These are phyloP conservation scores for Heteropelma amictum DNA, from an alignment of 2,888 invertebrate genomes.

Conservation along the genomic window DNA sequence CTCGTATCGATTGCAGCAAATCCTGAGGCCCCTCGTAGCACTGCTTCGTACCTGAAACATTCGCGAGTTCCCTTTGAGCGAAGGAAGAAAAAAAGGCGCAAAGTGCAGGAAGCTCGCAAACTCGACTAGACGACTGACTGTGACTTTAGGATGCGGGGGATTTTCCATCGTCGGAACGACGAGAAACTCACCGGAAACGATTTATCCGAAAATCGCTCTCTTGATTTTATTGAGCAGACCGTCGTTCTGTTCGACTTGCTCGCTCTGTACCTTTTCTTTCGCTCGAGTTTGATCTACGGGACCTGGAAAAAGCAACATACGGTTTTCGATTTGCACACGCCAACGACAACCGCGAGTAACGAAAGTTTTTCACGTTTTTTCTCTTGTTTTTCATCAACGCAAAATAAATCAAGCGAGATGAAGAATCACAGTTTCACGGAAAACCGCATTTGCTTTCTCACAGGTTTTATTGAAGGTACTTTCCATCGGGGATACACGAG, in stretches of 20 bases:
- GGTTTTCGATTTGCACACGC: slow-evolving; percentile 36
- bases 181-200: slow-evolving; percentile 67
- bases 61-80: no score
- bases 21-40: slow-evolving; percentile 81
- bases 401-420: background rate
- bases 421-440: slow-evolving; percentile 26
- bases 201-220: slow-evolving; percentile 81
- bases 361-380: background rate
- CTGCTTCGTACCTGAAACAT: slow-evolving; percentile 83
- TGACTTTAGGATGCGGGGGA: background rate
- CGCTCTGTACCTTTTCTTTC: slow-evolving; percentile 72
- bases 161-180: background rate
- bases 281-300: slow-evolving; percentile 79
- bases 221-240: slow-evolving; percentile 82
- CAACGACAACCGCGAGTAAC: background rate
- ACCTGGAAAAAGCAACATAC: slow-evolving; percentile 77
- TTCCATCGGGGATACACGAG: slow-evolving; percentile 61
- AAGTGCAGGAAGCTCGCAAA: no score
- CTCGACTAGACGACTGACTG: no score
- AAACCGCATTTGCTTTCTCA: slow-evolving; percentile 56
- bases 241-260: slow-evolving; percentile 73
- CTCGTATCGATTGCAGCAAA: slow-evolving; percentile 82
- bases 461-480: slow-evolving; percentile 62
- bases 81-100: no score
- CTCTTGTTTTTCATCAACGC: slow-evolving; percentile 22